Evolutionary conservation across 2,888 invertebrate genomes (phyloP).

Genomic region (Eremobia ochroleuca): DNA sequence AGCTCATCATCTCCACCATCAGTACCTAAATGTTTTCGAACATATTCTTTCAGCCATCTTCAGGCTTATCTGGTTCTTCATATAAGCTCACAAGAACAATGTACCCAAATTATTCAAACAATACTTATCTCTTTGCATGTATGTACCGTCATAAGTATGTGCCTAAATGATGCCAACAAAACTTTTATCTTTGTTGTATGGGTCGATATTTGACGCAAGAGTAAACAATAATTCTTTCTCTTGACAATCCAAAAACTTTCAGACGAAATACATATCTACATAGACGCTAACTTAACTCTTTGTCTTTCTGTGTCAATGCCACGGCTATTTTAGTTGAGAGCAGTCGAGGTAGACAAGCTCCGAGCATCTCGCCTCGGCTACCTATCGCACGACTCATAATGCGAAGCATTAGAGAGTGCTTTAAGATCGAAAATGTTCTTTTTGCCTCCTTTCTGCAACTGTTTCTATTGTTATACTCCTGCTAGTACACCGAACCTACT

Average conservation of each 20-base stretch:
- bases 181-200: background rate
- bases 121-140: background rate
- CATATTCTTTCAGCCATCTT: background rate
- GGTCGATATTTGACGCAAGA: background rate
- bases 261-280: background rate
- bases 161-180: background rate
- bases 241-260: background rate
- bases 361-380: conserved; percentile 18
- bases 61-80: background rate
- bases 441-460: too few species aligned
- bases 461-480: too few species aligned
- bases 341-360: conserved; percentile 38
- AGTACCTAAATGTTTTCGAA: background rate
- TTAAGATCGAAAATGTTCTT: too few species aligned
- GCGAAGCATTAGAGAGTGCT: too few species aligned
- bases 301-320: conserved; percentile 50
- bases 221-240: background rate
- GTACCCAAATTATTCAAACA: background rate
- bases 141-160: background rate
- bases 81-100: background rate
- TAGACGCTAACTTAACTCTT: background rate
- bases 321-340: conserved; percentile 49
- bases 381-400: too few species aligned
- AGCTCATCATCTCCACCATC: background rate
- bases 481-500: too few species aligned